Evolutionary conservation across 2,888 invertebrate species (phyloP).

Genomic region (Macaria liturata): DNA sequence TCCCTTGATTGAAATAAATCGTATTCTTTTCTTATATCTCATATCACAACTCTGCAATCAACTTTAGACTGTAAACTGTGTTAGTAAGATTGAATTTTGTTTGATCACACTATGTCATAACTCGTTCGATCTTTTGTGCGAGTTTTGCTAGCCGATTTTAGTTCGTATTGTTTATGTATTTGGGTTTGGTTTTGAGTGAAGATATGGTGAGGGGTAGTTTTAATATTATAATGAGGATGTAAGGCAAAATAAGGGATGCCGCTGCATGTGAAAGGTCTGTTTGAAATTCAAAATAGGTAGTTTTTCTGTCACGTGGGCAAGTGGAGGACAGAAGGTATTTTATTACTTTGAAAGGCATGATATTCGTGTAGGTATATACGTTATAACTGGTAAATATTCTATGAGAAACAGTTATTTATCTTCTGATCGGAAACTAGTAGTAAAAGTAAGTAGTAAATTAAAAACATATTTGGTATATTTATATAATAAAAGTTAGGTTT

Average conservation of each 20-base stretch:
- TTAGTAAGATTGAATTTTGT: constrained; percentile 35
- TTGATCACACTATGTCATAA: constrained; percentile 14
- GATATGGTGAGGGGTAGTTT: constrained; percentile 39
- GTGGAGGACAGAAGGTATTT: constrained; percentile 2
- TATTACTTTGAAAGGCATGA: background rate
- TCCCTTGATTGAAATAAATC: constrained; percentile 6
- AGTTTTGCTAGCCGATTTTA: constrained; percentile 7
- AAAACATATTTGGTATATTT: too few species aligned
- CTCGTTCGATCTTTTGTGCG: constrained; percentile 16
- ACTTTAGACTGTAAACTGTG: constrained; percentile 40
- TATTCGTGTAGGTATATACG: too few species aligned
- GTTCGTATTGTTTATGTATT: constrained; percentile 8
- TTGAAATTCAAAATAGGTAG: constrained; percentile 41
- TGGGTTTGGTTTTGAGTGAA: constrained; percentile 31
- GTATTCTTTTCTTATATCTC: constrained; percentile 33
- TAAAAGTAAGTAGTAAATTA: too few species aligned
- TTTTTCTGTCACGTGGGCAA: constrained; percentile 11
- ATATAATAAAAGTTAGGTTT: too few species aligned
- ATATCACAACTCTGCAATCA: constrained; percentile 29
- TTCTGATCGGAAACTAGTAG: too few species aligned
- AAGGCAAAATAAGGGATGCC: constrained; percentile 53
- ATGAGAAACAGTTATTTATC: too few species aligned
- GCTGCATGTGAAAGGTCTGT: constrained; percentile 54
- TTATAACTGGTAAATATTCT: too few species aligned
- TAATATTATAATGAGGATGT: constrained; percentile 63